Percentiles rank a stretch among this genome's conserved stretches.
phyloP scores from a whole-genome alignment of 2,113 vertebrate genomes.

The Balaeniceps rex region DNA sequence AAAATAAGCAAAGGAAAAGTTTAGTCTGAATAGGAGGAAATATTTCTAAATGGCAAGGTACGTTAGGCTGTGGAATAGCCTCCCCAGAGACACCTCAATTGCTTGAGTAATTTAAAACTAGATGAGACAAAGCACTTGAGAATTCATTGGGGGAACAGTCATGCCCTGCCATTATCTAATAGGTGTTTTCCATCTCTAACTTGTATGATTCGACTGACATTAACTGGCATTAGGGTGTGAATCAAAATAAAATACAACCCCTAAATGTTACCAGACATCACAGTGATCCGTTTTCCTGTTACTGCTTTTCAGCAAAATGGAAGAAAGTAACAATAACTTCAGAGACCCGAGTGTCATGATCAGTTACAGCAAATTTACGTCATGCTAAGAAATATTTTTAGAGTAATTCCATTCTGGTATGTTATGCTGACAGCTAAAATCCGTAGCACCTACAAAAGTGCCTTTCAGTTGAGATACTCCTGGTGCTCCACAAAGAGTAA shows the following conservation, averaged over 20 bases:
- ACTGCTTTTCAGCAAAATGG: neutral
- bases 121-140: slow-evolving; percentile 19
- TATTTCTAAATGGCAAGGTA: slow-evolving; percentile 29
- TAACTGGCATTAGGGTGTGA: neutral
- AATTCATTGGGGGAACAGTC: neutral
- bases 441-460: neutral
- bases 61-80: neutral
- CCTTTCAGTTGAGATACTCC: neutral
- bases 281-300: neutral
- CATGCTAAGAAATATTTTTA: neutral
- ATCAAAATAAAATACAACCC: slow-evolving; percentile 11
- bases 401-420: neutral
- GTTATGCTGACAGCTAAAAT: neutral
- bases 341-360: neutral
- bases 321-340: slow-evolving; percentile 7
- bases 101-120: slow-evolving; percentile 32
- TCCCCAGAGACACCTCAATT: slow-evolving; percentile 17
- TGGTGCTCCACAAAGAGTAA: neutral
- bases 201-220: neutral
- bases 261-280: neutral
- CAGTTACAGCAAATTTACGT: neutral
- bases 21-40: slow-evolving; percentile 10
- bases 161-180: slow-evolving; percentile 25
- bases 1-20: slow-evolving; percentile 10
- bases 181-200: slow-evolving; percentile 19